phyloP scores from a whole-genome alignment of 2,888 invertebrate genomes.

The Caradrina kadenii region DNA sequence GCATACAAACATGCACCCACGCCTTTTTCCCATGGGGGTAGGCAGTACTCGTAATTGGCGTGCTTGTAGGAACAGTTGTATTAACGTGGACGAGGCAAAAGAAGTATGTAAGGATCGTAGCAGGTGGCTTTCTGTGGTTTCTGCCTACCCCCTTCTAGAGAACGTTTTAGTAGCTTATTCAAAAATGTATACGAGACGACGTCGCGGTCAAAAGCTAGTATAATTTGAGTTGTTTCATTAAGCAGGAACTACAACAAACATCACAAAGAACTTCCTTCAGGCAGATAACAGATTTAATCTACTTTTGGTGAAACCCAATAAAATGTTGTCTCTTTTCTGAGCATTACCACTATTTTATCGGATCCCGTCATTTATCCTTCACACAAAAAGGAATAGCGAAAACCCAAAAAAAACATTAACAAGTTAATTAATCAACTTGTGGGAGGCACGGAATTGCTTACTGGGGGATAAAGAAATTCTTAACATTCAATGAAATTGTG shows the following conservation, averaged over 20 bases:
- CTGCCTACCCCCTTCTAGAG: no score
- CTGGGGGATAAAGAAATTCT: slow-evolving; percentile 60
- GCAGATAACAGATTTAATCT: slow-evolving; percentile 15
- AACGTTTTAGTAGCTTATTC: no score
- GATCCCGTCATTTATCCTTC: slow-evolving; percentile 55
- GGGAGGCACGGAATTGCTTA: slow-evolving; percentile 57
- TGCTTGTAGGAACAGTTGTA: no score
- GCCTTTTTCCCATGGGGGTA: no score
- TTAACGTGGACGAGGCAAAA: no score
- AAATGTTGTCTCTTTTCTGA: slow-evolving; percentile 19
- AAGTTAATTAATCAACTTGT: slow-evolving; percentile 73
- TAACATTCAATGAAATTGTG: slow-evolving; percentile 37
- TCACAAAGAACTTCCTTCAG: not conserved
- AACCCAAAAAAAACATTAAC: slow-evolving; percentile 66
- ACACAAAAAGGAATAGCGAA: slow-evolving; percentile 43
- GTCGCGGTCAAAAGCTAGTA: no score
- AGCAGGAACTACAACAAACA: not conserved
- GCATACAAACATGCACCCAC: no score
- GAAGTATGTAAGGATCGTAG: no score
- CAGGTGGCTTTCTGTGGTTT: no score
- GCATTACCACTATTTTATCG: slow-evolving; percentile 32
- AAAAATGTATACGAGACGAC: no score
- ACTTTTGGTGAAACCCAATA: slow-evolving; percentile 2
- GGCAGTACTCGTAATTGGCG: no score
- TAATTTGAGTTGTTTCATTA: not conserved